phyloP scores from a whole-genome alignment of 2,797 vertebrate species.

The Hemitrygon akajei region DNA sequence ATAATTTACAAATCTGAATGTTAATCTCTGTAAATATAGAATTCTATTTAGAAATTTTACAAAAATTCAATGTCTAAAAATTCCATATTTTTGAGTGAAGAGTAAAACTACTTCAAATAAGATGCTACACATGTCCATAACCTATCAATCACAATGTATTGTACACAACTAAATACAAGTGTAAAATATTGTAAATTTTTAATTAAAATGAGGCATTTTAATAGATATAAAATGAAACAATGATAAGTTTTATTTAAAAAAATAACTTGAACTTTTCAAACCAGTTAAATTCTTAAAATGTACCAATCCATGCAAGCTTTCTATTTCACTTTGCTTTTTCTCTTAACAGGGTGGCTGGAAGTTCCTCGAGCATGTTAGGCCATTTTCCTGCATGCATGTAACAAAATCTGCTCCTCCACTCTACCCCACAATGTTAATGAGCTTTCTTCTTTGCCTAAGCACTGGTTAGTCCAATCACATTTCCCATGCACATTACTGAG shows the following conservation, averaged over 20 bases:
- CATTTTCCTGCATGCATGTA: slow-evolving; percentile 49
- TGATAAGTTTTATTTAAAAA: background rate
- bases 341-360: background rate
- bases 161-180: background rate
- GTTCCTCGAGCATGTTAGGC: slow-evolving; percentile 30
- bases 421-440: slow-evolving; percentile 52
- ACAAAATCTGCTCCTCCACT: slow-evolving; percentile 49
- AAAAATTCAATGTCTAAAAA: slow-evolving; percentile 4
- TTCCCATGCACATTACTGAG: slow-evolving; percentile 64
- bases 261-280: background rate
- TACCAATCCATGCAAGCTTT: background rate
- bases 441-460: slow-evolving; percentile 52
- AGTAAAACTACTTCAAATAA: background rate
- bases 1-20: background rate
- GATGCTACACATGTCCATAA: background rate
- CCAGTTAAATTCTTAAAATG: background rate
- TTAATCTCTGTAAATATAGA: background rate
- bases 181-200: slow-evolving; percentile 8
- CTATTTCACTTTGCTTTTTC: background rate
- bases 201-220: background rate
- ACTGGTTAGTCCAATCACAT: slow-evolving; percentile 43
- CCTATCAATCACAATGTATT: background rate
- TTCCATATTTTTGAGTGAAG: background rate
- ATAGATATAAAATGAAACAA: background rate
- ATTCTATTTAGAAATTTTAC: background rate